Conservation (phyloP, 2,113 vertebrate genomes). For the Bettongia penicillata region DNA sequence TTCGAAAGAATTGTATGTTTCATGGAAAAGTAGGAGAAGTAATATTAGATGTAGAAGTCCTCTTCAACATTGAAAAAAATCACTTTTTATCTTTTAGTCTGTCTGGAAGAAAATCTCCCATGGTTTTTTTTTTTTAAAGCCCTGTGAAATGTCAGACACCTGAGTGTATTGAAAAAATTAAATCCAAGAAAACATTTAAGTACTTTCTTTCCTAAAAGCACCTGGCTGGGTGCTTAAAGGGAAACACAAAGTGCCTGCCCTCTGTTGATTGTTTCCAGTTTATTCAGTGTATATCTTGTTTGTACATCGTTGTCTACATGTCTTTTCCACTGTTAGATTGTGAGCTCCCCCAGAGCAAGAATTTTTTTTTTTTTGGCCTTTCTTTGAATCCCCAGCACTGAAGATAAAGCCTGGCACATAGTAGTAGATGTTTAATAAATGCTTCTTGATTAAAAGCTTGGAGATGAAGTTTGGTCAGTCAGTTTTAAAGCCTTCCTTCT, state of each 20-base stretch:
- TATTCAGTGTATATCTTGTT: background rate
- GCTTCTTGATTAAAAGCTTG: background rate
- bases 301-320: background rate
- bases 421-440: background rate
- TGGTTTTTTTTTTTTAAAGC: background rate
- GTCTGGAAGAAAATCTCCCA: background rate
- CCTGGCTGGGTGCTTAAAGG: background rate
- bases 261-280: background rate
- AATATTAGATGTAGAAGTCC: slow-evolving; percentile 44
- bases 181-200: background rate
- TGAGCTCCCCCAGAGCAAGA: background rate
- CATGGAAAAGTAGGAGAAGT: slow-evolving; percentile 32
- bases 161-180: background rate
- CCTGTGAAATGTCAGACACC: background rate
- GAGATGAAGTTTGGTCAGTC: background rate
- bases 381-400: background rate
- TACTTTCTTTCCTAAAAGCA: background rate
- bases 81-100: slow-evolving; percentile 40
- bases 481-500: background rate
- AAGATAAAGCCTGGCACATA: background rate
- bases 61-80: slow-evolving; percentile 54
- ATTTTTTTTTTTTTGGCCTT: background rate
- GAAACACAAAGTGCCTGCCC: background rate
- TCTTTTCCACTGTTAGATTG: background rate
- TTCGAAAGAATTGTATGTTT: background rate